Evolutionary conservation across 2,113 vertebrate species (phyloP), one percentile per base, ranked within the genome.

Genomic region (Meriones unguiculatus): DNA sequence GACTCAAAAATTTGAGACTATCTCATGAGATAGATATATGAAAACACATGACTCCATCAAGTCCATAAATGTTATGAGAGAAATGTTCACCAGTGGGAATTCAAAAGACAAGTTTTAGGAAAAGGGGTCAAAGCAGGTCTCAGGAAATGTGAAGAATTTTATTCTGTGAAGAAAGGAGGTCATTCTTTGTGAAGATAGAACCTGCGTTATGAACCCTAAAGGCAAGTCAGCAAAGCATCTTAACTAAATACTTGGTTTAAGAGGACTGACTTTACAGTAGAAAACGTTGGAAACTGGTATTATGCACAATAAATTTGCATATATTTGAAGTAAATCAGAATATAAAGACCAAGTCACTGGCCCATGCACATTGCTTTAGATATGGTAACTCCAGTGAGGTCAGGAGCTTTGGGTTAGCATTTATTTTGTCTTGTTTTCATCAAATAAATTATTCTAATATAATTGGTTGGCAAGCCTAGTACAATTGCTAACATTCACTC

Each of bases 41-140:
- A 89, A 95, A 77, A 59, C 32, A 72, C 89, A 5, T 76, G 50
- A 90, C 41, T n/a, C 18, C 59, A 6, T 30, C 0, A 73, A 88
- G 25, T 9, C n/a, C 25, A 91, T 24, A 87, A 81, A 67, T 67
- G 41, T 1, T 7, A 2, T 32, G 2, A 64, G 41, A 90, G 85
- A 91, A 84, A 81, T 87, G 4, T 64, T 75, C 80, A 82, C 78
- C 28, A 35, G 18, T 76, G 70, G n/a, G 11, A 93, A 78, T 32
- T 96, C 32, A 70, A 65, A 32, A 90, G 87, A 76, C 38, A 25
- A 78, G 76, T 94, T 95, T 62, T 69, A 95, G 41, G 52, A 91
- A 52, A 94, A 96, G 64, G 35, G 1, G 22, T 91, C 46, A 70
- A 28, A 87, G 10, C 14, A 76, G n/a, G 46, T 91, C 67, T 95